These are phyloP conservation scores for Schrankia costaestrigalis DNA, from an alignment of 2,888 invertebrate genomes.

Conservation along the genomic window DNA sequence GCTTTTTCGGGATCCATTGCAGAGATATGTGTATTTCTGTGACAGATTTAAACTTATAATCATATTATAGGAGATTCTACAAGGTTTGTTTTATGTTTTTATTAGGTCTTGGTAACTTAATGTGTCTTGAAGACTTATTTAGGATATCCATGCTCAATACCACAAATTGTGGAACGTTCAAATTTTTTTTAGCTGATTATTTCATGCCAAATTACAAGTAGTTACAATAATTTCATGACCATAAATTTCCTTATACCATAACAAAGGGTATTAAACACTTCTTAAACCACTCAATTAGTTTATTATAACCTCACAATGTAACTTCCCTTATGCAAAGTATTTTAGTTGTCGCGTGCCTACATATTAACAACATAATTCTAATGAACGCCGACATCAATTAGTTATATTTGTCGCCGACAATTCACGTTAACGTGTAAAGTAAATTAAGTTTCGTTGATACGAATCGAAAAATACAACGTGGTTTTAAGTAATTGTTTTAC, in stretches of 20 bases:
- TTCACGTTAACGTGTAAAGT: conserved; percentile 40
- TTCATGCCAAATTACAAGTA: too few relatives aligned
- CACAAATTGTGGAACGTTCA: too few relatives aligned
- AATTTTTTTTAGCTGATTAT: too few relatives aligned
- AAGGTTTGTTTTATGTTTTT: too few relatives aligned
- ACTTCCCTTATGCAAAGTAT: conserved; percentile 21
- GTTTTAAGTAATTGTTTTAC: conserved; percentile 22
- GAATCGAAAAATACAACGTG: conserved; percentile 33
- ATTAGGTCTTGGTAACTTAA: too few relatives aligned
- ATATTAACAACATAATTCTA: conserved; percentile 48
- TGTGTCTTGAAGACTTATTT: too few relatives aligned
- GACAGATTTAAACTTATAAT: too few relatives aligned
- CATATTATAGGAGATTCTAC: too few relatives aligned
- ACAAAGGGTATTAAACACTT: conserved; percentile 3
- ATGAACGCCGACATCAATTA: conserved; percentile 59
- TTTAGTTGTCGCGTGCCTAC: conserved; percentile 36
- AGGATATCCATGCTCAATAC: too few relatives aligned
- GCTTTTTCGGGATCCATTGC: too few relatives aligned
- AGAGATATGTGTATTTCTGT: too few relatives aligned
- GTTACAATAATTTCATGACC: too few relatives aligned
- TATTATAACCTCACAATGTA: conserved; percentile 11
- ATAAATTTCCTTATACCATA: not conserved
- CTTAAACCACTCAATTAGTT: conserved; percentile 5
- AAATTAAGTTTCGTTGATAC: conserved; percentile 57
- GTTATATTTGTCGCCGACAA: conserved; percentile 44